phyloP scores from a whole-genome alignment of 37 sponge, comb jelly and placozoan genomes.

The Corticium candelabrum region DNA sequence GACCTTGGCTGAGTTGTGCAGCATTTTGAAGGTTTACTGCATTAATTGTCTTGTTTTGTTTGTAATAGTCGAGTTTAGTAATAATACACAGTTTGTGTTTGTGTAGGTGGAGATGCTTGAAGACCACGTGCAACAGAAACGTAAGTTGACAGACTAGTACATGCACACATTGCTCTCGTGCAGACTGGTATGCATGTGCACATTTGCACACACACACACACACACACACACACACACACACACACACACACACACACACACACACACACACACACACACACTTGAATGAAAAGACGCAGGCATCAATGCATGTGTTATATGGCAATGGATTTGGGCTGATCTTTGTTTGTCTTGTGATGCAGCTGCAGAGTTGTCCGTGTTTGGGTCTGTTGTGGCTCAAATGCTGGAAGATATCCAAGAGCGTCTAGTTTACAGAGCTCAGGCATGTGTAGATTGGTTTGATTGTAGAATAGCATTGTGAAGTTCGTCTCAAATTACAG shows the following conservation, averaged over 20 bases:
- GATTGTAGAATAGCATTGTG: no score
- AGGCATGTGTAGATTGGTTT: slow-evolving; percentile 30
- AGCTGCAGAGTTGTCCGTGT: slow-evolving; percentile 60
- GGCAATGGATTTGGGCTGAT: not conserved
- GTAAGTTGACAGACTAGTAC: slow-evolving; percentile 13
- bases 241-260: no score
- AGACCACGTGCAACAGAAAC: slow-evolving; percentile 61
- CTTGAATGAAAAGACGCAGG: not conserved
- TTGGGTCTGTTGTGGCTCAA: slow-evolving; percentile 63
- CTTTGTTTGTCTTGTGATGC: not conserved
- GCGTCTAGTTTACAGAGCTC: slow-evolving; percentile 87
- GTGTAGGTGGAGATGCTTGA: slow-evolving; percentile 76
- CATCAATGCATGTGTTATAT: not conserved
- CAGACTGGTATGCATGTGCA: no score
- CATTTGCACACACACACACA: no score
- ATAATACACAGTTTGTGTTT: not conserved
- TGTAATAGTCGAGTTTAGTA: no score
- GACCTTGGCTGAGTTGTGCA: slow-evolving; percentile 85
- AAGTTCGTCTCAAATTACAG: not conserved
- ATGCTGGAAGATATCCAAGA: slow-evolving; percentile 93
- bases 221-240: no score
- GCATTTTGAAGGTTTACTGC: slow-evolving; percentile 64
- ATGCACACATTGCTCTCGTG: not conserved
- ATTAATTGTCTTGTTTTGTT: not conserved
- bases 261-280: not conserved